Percentiles rank a stretch among this genome's conserved stretches.
Conservation (phyloP, 2,113 vertebrate genomes). For the Gulo gulo region DNA sequence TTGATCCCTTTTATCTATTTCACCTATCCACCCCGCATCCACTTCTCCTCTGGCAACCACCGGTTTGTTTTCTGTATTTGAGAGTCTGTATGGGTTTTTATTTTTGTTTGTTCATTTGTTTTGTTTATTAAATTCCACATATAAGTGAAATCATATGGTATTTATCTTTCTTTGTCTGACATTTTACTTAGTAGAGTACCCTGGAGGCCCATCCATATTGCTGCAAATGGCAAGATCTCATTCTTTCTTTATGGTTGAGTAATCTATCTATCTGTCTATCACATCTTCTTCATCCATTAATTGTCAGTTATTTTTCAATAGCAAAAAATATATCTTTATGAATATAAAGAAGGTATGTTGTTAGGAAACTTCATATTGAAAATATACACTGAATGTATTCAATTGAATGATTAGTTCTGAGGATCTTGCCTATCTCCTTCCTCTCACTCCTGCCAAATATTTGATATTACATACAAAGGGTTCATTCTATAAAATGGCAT, state of each 20-base stretch:
- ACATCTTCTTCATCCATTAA: neutral
- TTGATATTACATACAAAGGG: neutral
- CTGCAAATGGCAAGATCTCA: neutral
- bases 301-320: neutral
- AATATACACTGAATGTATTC: neutral
- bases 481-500: neutral
- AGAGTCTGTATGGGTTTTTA: neutral
- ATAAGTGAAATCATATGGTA: neutral
- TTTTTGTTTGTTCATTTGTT: neutral
- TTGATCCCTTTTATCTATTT: neutral
- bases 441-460: neutral
- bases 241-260: neutral
- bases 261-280: neutral
- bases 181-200: neutral
- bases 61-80: neutral
- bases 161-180: neutral
- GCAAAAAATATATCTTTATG: neutral
- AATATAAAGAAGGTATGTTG: neutral
- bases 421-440: neutral
- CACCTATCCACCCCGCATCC: neutral
- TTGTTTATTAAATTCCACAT: neutral
- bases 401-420: neutral
- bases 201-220: neutral
- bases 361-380: neutral
- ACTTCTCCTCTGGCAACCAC: neutral